Conservation (phyloP, 1,140 invertebrate species). For the Pogonus chalceus region DNA sequence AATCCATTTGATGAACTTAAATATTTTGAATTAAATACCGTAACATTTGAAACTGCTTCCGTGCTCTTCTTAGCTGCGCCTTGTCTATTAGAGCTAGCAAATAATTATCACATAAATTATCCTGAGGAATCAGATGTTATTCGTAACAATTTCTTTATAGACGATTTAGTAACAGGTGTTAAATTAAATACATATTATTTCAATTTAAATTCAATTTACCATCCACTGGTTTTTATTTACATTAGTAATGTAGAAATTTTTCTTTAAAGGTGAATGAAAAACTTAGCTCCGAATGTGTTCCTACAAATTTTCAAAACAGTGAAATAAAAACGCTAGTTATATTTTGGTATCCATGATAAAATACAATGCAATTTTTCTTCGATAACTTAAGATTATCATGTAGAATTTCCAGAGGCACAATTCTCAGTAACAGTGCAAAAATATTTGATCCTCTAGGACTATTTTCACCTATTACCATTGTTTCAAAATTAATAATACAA, state of each 20-base stretch:
- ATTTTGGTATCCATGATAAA: conserved; percentile 8
- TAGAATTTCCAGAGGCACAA: conserved; percentile 15
- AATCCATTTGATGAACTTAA: too few relatives aligned
- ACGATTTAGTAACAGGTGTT: conserved; percentile 33
- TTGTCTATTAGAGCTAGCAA: conserved; percentile 15
- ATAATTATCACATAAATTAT: conserved; percentile 14
- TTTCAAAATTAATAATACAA: conserved; percentile 19
- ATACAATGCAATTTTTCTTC: conserved; percentile 1
- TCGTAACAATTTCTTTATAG: conserved; percentile 33
- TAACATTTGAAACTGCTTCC: conserved; percentile 25
- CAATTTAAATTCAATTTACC: not conserved
- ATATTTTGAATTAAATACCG: conserved; percentile 23
- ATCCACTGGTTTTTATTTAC: not conserved
- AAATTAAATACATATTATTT: not conserved
- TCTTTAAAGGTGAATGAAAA: not conserved
- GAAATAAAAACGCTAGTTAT: conserved; percentile 5
- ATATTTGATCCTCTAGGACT: conserved; percentile 21
- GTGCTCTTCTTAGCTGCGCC: conserved; percentile 23
- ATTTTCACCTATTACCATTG: conserved; percentile 14
- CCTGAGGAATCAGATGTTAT: conserved; percentile 21
- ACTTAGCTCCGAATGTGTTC: too few relatives aligned
- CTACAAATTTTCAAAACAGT: not conserved
- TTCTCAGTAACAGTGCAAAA: conserved; percentile 14
- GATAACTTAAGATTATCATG: not conserved
- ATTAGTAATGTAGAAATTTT: not conserved